Evolutionary conservation across 2,888 invertebrate species (phyloP).

Genomic region (Philereme transversata): DNA sequence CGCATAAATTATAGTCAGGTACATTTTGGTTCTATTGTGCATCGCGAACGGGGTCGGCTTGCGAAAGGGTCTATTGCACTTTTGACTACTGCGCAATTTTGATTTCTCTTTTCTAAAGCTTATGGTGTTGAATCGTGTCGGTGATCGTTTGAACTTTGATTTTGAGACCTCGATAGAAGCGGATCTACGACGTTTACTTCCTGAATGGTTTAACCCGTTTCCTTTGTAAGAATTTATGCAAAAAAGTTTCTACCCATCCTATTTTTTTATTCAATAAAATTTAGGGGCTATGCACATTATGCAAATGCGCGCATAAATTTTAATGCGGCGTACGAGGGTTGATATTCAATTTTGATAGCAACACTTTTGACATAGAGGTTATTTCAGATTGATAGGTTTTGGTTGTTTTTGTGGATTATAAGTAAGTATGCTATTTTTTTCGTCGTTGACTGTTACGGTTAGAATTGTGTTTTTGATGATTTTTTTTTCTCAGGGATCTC

Average conservation of each 20-base stretch:
- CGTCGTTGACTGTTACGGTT: constrained; percentile 48
- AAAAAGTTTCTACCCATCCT: constrained; percentile 84
- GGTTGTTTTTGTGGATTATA: constrained; percentile 65
- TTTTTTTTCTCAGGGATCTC: constrained; percentile 77
- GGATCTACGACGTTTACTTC: constrained; percentile 79
- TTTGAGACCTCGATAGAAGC: constrained; percentile 54
- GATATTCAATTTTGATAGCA: constrained; percentile 48
- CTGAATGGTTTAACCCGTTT: constrained; percentile 83
- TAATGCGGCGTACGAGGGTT: constrained; percentile 54
- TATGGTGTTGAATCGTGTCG: constrained; percentile 48
- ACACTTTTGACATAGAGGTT: constrained; percentile 40
- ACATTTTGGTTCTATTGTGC: constrained; percentile 80
- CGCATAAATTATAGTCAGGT: constrained; percentile 85
- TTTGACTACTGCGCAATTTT: constrained; percentile 47
- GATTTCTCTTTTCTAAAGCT: constrained; percentile 43
- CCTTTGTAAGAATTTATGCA: constrained; percentile 84
- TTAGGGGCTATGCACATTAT: constrained; percentile 84
- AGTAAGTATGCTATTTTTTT: constrained; percentile 78
- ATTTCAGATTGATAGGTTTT: constrained; percentile 44
- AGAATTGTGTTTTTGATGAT: constrained; percentile 69
- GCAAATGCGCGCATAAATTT: constrained; percentile 85
- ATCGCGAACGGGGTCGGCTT: constrained; percentile 56
- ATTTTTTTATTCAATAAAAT: constrained; percentile 84
- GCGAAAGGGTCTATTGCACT: constrained; percentile 54
- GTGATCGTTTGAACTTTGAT: constrained; percentile 51